These are phyloP conservation scores for Microctonus hyperodae DNA, from an alignment of 2,888 invertebrate species.

Conservation along the genomic window DNA sequence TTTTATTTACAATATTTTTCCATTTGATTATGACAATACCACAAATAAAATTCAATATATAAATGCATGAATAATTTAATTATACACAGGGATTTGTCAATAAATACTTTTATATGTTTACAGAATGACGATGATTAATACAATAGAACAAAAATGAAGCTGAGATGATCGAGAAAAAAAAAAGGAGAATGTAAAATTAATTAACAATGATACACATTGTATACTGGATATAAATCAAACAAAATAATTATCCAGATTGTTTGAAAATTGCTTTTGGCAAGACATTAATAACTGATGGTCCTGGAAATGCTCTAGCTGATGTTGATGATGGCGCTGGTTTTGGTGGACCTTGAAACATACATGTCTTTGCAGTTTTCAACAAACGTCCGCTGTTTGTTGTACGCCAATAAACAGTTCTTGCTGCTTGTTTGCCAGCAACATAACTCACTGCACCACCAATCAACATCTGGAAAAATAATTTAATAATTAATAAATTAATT, in stretches of 20 bases:
- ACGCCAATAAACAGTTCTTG: slow-evolving; percentile 81
- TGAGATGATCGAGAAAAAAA: background rate
- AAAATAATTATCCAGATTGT: background rate
- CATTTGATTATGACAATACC: background rate
- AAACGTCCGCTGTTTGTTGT: slow-evolving; percentile 57
- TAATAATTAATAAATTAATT: background rate
- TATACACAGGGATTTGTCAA: background rate
- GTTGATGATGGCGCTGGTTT: slow-evolving; percentile 54
- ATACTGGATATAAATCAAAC: no score
- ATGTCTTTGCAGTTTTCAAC: slow-evolving; percentile 54
- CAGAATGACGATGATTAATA: slow-evolving; percentile 5
- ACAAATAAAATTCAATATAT: background rate
- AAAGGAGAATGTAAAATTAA: no score
- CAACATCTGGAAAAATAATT: slow-evolving; percentile 57
- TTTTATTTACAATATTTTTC: background rate
- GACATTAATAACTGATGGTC: slow-evolving; percentile 44
- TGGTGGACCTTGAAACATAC: slow-evolving; percentile 56
- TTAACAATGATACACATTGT: no score
- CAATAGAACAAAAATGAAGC: background rate
- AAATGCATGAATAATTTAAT: background rate
- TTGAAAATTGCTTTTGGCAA: slow-evolving; percentile 43
- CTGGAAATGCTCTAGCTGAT: slow-evolving; percentile 44
- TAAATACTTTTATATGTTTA: slow-evolving; percentile 13
- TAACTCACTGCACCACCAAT: slow-evolving; percentile 77
- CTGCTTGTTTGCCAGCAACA: slow-evolving; percentile 76